Evolutionary conservation across 2,797 vertebrate species (phyloP).

Genomic region (Harpagifer antarcticus): DNA sequence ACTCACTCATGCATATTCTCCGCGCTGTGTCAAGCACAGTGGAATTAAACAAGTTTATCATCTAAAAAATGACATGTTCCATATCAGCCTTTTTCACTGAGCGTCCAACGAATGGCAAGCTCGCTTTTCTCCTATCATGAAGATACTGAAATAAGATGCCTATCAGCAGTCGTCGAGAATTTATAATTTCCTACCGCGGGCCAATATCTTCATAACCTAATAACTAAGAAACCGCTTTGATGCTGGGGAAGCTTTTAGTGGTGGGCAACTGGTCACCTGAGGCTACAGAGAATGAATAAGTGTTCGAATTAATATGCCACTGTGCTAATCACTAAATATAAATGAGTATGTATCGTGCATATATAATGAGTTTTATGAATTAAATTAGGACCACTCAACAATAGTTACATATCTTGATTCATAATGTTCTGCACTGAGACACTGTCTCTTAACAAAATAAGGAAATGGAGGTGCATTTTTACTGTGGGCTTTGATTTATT

Average conservation of each 20-base stretch:
- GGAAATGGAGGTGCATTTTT: neutral
- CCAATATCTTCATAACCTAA: slow-evolving; percentile 61
- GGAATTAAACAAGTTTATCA: slow-evolving; percentile 85
- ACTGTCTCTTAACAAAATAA: neutral
- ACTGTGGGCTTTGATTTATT: neutral
- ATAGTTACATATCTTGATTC: neutral
- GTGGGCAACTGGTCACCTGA: slow-evolving; percentile 29
- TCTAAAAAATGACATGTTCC: slow-evolving; percentile 74
- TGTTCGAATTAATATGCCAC: slow-evolving; percentile 17
- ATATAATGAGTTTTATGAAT: neutral
- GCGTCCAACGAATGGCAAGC: slow-evolving; percentile 39
- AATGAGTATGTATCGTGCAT: neutral
- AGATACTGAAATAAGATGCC: slow-evolving; percentile 67
- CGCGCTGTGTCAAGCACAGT: slow-evolving; percentile 72
- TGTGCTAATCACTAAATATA: slow-evolving; percentile 1
- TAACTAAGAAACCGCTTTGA: slow-evolving; percentile 48
- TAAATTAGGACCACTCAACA: neutral
- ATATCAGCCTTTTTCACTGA: slow-evolving; percentile 62
- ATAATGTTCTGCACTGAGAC: neutral
- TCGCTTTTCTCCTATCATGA: slow-evolving; percentile 49
- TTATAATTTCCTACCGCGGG: slow-evolving; percentile 65
- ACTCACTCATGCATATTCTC: slow-evolving; percentile 81
- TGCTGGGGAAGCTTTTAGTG: slow-evolving; percentile 18
- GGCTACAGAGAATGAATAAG: slow-evolving; percentile 22
- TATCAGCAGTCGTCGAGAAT: slow-evolving; percentile 61